A percentile compares a stretch with the other conserved stretches of the same genome.
These are phyloP conservation scores for Lithophane semibrunnea DNA, from an alignment of 2,888 invertebrate species.

Conservation along the genomic window DNA sequence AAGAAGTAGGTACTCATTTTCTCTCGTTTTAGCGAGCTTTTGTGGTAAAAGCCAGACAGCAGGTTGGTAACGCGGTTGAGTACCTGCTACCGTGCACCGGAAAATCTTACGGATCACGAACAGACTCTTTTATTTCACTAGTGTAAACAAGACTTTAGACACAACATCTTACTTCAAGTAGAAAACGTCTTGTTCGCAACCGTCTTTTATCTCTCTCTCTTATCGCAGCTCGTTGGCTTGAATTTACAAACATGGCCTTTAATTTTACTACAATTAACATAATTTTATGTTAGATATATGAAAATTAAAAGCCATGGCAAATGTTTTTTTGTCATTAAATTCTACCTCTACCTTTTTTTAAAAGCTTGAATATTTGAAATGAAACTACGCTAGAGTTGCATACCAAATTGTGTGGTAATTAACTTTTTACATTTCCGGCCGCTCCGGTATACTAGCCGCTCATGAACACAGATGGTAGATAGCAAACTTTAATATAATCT, in stretches of 20 bases:
- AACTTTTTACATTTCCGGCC: constrained; percentile 8
- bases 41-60: background rate
- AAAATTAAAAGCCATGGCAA: no score
- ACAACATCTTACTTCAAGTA: constrained; percentile 36
- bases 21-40: background rate
- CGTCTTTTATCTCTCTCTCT: constrained; percentile 55
- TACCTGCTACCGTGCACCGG: background rate
- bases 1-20: background rate
- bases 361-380: background rate
- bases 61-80: background rate
- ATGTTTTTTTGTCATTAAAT: constrained; percentile 6
- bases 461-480: background rate
- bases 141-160: constrained; percentile 27
- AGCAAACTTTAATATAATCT: background rate
- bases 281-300: no score
- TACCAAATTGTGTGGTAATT: constrained; percentile 8
- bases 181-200: constrained; percentile 16
- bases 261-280: constrained; percentile 11
- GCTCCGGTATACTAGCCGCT: background rate
- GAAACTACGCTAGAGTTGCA: constrained; percentile 5
- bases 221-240: constrained; percentile 43
- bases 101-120: background rate
- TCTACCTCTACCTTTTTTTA: background rate
- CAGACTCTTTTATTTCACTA: background rate
- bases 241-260: constrained; percentile 16